phyloP scores from a whole-genome alignment of 2,797 vertebrate genomes.

The Tadarida brasiliensis region DNA sequence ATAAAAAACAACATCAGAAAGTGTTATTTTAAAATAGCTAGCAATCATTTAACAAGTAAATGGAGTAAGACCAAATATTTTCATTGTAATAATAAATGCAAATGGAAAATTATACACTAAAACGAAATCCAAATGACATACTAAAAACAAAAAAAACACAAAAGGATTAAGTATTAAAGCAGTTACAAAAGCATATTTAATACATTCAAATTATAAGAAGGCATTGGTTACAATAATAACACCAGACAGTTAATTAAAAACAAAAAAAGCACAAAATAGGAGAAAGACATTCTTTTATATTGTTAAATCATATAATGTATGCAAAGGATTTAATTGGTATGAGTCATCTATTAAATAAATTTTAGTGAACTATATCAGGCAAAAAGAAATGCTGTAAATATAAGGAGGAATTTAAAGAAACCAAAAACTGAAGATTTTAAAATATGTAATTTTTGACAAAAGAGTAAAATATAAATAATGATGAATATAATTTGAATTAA shows the following conservation, averaged over 20 bases:
- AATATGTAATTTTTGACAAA: not conserved
- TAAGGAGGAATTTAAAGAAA: not conserved
- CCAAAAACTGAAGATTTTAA: not conserved
- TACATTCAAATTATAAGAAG: constrained; percentile 16
- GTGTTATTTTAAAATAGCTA: not conserved
- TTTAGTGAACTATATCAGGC: not conserved
- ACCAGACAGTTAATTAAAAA: not conserved
- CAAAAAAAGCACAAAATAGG: not conserved
- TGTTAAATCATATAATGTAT: constrained; percentile 19
- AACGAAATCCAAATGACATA: not conserved
- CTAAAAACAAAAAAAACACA: not conserved
- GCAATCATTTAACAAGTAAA: constrained; percentile 23
- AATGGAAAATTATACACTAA: not conserved
- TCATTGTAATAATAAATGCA: not conserved
- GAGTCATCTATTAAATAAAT: not conserved
- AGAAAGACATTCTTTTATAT: not conserved
- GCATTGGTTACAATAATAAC: not conserved
- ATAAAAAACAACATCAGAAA: not conserved
- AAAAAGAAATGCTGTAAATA: not conserved
- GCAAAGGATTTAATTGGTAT: not conserved
- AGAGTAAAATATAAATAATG: not conserved
- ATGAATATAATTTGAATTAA: not conserved
- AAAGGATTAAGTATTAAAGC: not conserved
- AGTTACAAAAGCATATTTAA: not conserved
- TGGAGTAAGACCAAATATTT: not conserved